These are phyloP conservation scores for Sarcoramphus papa DNA, from an alignment of 2,797 vertebrate species.

Conservation along the genomic window DNA sequence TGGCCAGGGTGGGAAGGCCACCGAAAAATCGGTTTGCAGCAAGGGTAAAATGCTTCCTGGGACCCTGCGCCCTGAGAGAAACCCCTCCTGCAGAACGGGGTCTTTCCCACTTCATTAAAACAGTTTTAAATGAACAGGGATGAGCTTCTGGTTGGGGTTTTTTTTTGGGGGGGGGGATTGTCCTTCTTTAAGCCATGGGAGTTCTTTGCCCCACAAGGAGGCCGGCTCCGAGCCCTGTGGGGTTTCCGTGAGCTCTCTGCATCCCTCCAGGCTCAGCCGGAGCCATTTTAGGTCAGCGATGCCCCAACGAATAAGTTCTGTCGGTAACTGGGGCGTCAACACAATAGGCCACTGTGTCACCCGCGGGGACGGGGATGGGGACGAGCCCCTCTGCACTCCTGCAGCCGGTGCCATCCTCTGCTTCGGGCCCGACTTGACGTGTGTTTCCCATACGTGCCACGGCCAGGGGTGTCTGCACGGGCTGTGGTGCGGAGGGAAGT, in stretches of 20 bases:
- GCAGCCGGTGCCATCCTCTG: too few relatives aligned
- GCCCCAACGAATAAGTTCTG: neutral
- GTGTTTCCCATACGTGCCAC: too few relatives aligned
- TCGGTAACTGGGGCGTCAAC: neutral
- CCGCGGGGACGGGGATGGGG: neutral
- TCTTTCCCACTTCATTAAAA: neutral
- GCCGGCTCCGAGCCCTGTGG: rapidly evolving
- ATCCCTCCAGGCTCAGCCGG: neutral
- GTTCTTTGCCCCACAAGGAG: neutral
- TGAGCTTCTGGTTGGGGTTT: rapidly evolving
- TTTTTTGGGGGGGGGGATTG: neutral
- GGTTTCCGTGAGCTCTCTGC: neutral
- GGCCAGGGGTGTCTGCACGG: too few relatives aligned
- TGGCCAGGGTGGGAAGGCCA: neutral
- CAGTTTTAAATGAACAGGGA: neutral
- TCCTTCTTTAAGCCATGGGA: neutral
- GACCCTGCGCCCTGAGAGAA: neutral
- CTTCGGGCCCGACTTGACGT: too few relatives aligned
- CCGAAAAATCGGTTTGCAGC: neutral
- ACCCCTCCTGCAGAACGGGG: rapidly evolving
- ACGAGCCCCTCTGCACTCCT: too few relatives aligned
- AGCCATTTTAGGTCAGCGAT: neutral
- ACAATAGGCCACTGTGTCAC: neutral
- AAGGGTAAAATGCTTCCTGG: neutral
- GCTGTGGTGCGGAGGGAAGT: too few relatives aligned